Conservation (phyloP, 2,888 invertebrate genomes). For the Euzetes globulus region DNA sequence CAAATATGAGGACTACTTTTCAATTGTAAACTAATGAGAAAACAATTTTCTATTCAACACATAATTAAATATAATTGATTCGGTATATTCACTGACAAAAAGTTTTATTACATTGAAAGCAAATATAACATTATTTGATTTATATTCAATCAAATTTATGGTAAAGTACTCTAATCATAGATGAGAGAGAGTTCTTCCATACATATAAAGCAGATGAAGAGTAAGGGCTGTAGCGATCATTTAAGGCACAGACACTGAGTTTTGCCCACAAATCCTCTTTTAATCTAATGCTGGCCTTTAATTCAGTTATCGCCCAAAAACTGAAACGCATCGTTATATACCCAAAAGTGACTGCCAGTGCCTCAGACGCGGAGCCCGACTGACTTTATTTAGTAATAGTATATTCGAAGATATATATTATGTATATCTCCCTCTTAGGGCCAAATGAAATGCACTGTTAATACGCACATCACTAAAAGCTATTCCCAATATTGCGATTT, state of each 20-base stretch:
- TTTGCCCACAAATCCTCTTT: constrained; percentile 31
- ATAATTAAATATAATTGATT: constrained; percentile 13
- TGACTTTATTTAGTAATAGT: constrained; percentile 26
- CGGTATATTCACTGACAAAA: not conserved
- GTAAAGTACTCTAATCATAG: constrained; percentile 27
- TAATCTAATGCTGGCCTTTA: constrained; percentile 24
- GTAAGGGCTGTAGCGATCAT: constrained; percentile 6
- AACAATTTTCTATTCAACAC: not conserved
- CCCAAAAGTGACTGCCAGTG: not conserved
- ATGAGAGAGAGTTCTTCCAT: not conserved
- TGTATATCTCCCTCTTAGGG: not conserved
- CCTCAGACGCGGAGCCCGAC: not conserved
- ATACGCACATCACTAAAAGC: constrained; percentile 16
- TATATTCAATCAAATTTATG: constrained; percentile 25
- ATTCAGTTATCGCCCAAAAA: constrained; percentile 32
- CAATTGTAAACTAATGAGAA: not conserved
- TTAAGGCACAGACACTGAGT: not conserved
- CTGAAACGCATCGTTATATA: not conserved
- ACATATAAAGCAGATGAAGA: not conserved
- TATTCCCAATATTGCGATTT: constrained; percentile 24
- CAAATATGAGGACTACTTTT: not conserved
- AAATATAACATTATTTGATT: constrained; percentile 12
- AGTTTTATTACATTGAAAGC: not conserved
- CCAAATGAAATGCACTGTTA: constrained; percentile 17
- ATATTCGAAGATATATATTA: constrained; percentile 2